Percentiles rank a stretch among this genome's conserved stretches.
These are phyloP conservation scores for Platysteira castanea DNA, from an alignment of 2,113 vertebrate genomes.

Conservation along the genomic window DNA sequence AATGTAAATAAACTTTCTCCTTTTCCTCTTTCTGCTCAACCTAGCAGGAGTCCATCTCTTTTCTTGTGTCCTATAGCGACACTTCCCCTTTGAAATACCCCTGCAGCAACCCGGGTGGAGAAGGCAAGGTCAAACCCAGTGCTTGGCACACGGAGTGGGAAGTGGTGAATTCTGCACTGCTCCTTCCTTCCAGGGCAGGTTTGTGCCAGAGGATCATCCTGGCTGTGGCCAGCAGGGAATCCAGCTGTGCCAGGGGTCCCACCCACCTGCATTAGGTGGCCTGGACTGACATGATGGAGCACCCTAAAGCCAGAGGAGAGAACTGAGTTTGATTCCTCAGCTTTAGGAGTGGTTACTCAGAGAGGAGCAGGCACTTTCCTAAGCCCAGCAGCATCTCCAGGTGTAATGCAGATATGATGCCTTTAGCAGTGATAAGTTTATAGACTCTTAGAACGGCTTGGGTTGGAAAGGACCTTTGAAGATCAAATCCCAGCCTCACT, in stretches of 20 bases:
- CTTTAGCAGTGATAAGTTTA: neutral
- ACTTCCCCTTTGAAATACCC: neutral
- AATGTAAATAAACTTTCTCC: no score
- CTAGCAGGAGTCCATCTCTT: no score
- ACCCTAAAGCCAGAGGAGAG: neutral
- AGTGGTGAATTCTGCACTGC: neutral
- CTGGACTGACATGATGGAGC: neutral
- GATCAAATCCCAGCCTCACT: neutral
- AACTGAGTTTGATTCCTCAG: neutral
- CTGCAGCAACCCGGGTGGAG: neutral
- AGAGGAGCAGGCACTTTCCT: neutral
- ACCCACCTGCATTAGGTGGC: neutral
- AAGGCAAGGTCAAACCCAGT: neutral
- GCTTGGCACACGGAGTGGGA: neutral
- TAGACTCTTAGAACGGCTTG: neutral
- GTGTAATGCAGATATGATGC: fast-evolving
- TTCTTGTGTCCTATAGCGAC: no score
- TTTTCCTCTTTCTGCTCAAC: no score
- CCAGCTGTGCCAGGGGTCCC: neutral
- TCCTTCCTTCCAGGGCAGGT: neutral
- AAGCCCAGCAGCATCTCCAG: neutral
- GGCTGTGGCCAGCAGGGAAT: neutral
- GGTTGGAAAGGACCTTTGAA: neutral
- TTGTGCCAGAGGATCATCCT: neutral
- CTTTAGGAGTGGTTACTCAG: neutral